These are phyloP conservation scores for Tichodroma muraria DNA, from an alignment of 2,113 vertebrate species.

Conservation along the genomic window DNA sequence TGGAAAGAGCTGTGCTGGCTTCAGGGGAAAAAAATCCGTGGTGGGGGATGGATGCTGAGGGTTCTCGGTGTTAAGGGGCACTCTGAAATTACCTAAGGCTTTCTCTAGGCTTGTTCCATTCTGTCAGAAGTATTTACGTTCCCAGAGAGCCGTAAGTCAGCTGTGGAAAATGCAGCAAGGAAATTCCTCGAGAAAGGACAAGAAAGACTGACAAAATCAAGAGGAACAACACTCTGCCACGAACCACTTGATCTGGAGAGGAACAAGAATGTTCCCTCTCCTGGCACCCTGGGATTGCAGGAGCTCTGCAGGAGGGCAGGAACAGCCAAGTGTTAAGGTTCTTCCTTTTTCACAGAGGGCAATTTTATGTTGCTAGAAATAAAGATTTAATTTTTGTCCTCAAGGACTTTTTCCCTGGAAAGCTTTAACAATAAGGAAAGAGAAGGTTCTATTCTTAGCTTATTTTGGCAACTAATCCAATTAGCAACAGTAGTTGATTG, in stretches of 20 bases:
- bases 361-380: slow-evolving; percentile 9
- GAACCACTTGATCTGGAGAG: not conserved
- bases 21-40: not conserved
- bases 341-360: not conserved
- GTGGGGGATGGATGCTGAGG: not conserved
- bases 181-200: slow-evolving; percentile 18
- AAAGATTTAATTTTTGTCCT: slow-evolving; percentile 33
- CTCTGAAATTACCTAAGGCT: slow-evolving; percentile 49
- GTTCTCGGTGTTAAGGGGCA: not conserved
- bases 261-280: not conserved
- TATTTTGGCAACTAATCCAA: slow-evolving; percentile 62
- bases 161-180: not conserved
- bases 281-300: not conserved
- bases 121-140: slow-evolving; percentile 36
- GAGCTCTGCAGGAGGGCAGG: not conserved
- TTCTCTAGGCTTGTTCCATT: slow-evolving; percentile 37
- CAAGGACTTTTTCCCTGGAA: slow-evolving; percentile 43
- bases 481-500: slow-evolving; percentile 44
- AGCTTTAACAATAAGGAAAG: slow-evolving; percentile 29
- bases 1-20: not conserved
- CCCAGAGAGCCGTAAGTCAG: not conserved
- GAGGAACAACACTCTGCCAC: not conserved
- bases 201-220: not conserved
- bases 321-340: not conserved
- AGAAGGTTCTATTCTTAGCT: slow-evolving; percentile 48